Evolutionary conservation across 2,888 invertebrate species (phyloP).

Genomic region (Macrosoma leucophasiata): DNA sequence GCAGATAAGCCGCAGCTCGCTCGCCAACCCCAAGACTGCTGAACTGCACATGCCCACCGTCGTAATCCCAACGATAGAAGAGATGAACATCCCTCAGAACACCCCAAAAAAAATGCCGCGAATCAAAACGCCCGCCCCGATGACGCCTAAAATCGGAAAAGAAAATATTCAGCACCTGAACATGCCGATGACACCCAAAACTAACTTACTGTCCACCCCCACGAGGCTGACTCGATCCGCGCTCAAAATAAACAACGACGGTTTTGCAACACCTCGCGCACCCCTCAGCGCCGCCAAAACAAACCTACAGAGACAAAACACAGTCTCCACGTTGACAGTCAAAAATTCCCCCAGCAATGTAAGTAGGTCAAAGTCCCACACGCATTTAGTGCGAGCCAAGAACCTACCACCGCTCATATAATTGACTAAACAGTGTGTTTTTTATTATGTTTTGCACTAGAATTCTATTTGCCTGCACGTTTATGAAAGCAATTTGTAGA

Average conservation of each 20-base stretch:
- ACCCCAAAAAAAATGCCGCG: slow-evolving; percentile 51
- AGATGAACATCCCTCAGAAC: slow-evolving; percentile 25
- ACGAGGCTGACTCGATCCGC: slow-evolving; percentile 57
- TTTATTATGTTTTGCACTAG: slow-evolving; percentile 3
- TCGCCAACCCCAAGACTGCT: slow-evolving; percentile 41
- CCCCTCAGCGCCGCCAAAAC: slow-evolving; percentile 54
- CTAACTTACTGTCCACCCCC: slow-evolving; percentile 47
- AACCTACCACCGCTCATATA: slow-evolving; percentile 59
- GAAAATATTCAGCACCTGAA: slow-evolving; percentile 51
- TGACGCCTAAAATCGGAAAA: slow-evolving; percentile 58
- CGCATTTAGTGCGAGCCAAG: slow-evolving; percentile 49
- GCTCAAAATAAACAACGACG: slow-evolving; percentile 51
- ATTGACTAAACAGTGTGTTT: slow-evolving; percentile 15
- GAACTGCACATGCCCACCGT: slow-evolving; percentile 31
- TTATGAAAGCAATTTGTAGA: not conserved
- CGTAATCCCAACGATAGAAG: slow-evolving; percentile 33
- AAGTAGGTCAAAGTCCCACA: slow-evolving; percentile 57
- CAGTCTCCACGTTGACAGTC: slow-evolving; percentile 34
- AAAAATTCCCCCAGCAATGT: slow-evolving; percentile 52
- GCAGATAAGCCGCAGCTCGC: slow-evolving; percentile 71
- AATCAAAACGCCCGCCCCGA: slow-evolving; percentile 34
- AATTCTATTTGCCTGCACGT: no score
- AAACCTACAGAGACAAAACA: slow-evolving; percentile 51
- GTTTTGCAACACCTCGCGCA: slow-evolving; percentile 60
- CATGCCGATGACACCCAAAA: slow-evolving; percentile 44